Evolutionary conservation across 2,888 invertebrate genomes (phyloP).

Genomic region (Periphyllus acericola): DNA sequence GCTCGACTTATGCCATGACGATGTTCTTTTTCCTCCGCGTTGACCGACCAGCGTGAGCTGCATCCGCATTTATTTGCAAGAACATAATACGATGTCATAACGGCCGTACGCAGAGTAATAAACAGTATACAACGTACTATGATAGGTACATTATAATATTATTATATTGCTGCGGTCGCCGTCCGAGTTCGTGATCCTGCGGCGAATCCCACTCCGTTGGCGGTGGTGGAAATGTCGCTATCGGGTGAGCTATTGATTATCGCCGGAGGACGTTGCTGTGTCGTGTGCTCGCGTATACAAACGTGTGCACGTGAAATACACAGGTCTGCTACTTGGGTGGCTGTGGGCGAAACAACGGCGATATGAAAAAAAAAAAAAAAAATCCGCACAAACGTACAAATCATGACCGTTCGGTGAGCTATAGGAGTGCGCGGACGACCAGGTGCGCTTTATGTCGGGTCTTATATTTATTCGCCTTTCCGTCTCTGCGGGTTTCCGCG

Average conservation of each 20-base stretch:
- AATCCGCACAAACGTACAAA: conserved; percentile 13
- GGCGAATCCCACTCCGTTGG: conserved; percentile 10
- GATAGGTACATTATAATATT: not conserved
- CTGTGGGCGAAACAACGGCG: conserved; percentile 8
- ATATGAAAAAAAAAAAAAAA: not conserved
- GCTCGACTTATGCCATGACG: not conserved
- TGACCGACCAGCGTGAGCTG: not conserved
- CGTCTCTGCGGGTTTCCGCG: not conserved
- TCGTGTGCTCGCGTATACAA: not conserved
- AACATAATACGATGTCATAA: not conserved
- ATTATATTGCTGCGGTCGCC: not conserved
- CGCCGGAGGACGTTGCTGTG: not conserved
- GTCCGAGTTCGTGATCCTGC: conserved; percentile 18
- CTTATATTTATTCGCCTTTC: not conserved
- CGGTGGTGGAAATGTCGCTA: conserved; percentile 4
- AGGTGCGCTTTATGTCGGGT: conserved; percentile 7
- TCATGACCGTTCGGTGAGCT: not conserved
- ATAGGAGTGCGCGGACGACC: not conserved
- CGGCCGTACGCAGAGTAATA: not conserved
- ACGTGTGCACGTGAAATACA: not conserved
- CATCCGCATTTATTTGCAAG: not conserved
- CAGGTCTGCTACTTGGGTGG: conserved; percentile 35
- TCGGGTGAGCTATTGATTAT: conserved; percentile 40
- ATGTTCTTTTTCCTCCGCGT: not conserved
- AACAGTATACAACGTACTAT: not conserved